Percentiles rank a stretch among this genome's conserved stretches.
phyloP scores from a whole-genome alignment of 2,888 invertebrate species.

The Cerastis rubricosa region DNA sequence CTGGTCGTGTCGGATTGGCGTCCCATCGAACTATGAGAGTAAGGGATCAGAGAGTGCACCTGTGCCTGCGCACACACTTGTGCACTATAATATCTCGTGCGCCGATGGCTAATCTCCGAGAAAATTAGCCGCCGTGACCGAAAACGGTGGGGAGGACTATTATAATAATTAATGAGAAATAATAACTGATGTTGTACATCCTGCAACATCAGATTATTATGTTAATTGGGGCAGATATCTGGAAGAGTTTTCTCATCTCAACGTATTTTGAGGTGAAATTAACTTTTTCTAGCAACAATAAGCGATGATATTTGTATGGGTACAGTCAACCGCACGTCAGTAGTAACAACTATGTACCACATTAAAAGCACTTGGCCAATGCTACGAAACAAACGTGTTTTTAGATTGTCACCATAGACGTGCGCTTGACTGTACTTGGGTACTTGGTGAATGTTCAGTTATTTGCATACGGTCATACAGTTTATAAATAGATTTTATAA shows the following conservation, averaged over 20 bases:
- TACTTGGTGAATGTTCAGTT: slow-evolving; percentile 14
- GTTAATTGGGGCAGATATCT: not conserved
- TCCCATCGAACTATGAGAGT: not conserved
- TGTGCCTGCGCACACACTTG: not conserved
- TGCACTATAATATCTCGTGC: not conserved
- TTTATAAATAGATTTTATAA: slow-evolving; percentile 31
- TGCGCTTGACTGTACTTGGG: slow-evolving; percentile 6
- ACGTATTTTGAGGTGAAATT: slow-evolving; percentile 17
- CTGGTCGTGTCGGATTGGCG: not conserved
- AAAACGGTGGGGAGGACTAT: not conserved
- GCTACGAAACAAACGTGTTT: not conserved
- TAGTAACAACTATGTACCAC: not conserved
- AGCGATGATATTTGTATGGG: not conserved
- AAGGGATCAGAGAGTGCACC: not conserved
- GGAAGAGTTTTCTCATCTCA: slow-evolving; percentile 41
- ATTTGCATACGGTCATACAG: slow-evolving; percentile 1
- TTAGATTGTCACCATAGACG: not conserved
- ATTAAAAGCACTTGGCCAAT: not conserved
- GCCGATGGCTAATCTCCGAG: not conserved
- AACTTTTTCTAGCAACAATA: slow-evolving; percentile 16
- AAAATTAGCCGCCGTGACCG: not conserved
- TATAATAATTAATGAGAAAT: not conserved
- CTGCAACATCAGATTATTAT: slow-evolving; percentile 52
- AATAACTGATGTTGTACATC: slow-evolving; percentile 50
- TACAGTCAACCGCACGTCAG: slow-evolving; percentile 11